Evolutionary conservation across 1,140 invertebrate genomes (phyloP).

Genomic region (Maniola jurtina): DNA sequence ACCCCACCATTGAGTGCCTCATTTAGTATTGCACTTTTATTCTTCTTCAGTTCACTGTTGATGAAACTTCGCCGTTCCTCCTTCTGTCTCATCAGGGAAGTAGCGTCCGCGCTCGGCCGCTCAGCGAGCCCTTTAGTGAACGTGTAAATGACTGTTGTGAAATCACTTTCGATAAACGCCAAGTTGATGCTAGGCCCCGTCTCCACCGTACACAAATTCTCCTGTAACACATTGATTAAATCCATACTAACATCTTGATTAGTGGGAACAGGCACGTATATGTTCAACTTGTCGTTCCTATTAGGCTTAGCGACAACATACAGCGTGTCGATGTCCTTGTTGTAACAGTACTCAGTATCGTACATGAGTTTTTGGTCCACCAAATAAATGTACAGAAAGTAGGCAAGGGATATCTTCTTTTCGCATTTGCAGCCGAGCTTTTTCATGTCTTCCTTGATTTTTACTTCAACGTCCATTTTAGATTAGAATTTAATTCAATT

Average conservation of each 20-base stretch:
- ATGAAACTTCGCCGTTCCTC: slow-evolving; percentile 59
- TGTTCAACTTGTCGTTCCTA: slow-evolving; percentile 63
- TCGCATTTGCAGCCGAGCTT: slow-evolving; percentile 59
- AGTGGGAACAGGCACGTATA: slow-evolving; percentile 61
- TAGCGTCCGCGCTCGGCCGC: slow-evolving; percentile 41
- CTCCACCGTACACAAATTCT: slow-evolving; percentile 69
- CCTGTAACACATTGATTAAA: slow-evolving; percentile 56
- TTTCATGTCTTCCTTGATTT: slow-evolving; percentile 70
- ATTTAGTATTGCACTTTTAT: slow-evolving; percentile 55
- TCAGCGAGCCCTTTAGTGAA: slow-evolving; percentile 63
- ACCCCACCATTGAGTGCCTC: slow-evolving; percentile 62
- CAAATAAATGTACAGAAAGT: slow-evolving; percentile 61
- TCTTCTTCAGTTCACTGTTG: slow-evolving; percentile 61
- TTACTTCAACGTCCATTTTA: slow-evolving; percentile 63
- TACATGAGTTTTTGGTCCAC: slow-evolving; percentile 71
- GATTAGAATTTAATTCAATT: too few relatives aligned
- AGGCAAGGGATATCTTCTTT: slow-evolving; percentile 61
- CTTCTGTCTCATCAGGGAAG: slow-evolving; percentile 36
- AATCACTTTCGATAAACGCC: slow-evolving; percentile 66
- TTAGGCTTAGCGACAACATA: slow-evolving; percentile 60
- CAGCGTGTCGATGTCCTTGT: slow-evolving; percentile 63
- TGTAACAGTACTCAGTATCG: slow-evolving; percentile 71
- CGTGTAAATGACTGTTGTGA: slow-evolving; percentile 62
- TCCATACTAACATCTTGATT: slow-evolving; percentile 51
- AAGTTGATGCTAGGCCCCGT: slow-evolving; percentile 60